Evolutionary conservation across 2,888 invertebrate species (phyloP), one percentile per base, ranked within the genome.

Genomic region (Cinara cedri): DNA sequence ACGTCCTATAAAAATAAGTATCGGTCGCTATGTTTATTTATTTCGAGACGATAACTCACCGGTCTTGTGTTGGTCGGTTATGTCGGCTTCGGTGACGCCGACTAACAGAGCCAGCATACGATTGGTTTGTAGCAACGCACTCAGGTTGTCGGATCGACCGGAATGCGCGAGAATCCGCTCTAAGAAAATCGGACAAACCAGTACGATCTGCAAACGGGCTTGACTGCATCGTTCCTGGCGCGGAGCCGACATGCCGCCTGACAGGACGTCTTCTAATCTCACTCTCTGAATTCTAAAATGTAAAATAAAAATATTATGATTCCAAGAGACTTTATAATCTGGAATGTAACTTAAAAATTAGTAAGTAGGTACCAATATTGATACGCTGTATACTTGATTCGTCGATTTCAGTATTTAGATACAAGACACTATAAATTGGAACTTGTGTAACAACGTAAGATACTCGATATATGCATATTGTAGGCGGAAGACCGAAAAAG

Each of bases 71-170:
- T 88, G 87, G 75, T 91, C 90, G 80, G 90, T 89, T 65, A 94
- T 87, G 83, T 92, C 90, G 68, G 88, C 89, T 84, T 92, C 94
- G 81, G 90, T 89, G 0, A 94, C 92, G 1, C 95, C 95, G 46
- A 95, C 87, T 83, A 95, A 87, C 88, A 95, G 92, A 13, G 92
- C 93, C 81, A 95, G 86, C 14, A 94, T 91, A 83, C 92, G 90
- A 82, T 93, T 93, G 0, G 90, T 88, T 83, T 90, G 88, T 81
- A 93, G 87, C 60, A 91, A 85, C 75, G 88, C 89, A 16, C 90
- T 89, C 46, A 90, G 86, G 63, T 86, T 86, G 3, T 87, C 85
- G 1, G 86, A 86, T 24, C 89, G 88, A 81, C 87, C 88, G 16
- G 90, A 88, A 82, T 89, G 85, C 19, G 72, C 57, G 19, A 72